Conservation (phyloP, 2,113 vertebrate genomes). For the Kobus ellipsiprymnus region DNA sequence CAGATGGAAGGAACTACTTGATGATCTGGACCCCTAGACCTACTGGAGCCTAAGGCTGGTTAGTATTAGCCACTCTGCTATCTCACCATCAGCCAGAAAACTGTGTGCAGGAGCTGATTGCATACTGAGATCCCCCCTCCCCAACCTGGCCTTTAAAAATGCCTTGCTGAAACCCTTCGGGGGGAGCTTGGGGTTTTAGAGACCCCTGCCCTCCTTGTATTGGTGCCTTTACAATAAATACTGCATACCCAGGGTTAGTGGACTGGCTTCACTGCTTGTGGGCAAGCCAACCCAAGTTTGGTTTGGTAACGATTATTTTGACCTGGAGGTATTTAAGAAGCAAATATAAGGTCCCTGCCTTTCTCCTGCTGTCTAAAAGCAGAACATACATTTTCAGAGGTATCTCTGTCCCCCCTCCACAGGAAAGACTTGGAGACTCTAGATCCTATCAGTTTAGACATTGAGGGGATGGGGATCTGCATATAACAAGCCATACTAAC, state of each 20-base stretch:
- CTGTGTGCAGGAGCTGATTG: fast-evolving
- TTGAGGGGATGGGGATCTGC: neutral
- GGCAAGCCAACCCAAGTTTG: neutral
- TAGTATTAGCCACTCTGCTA: neutral
- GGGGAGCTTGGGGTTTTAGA: neutral
- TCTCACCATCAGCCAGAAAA: neutral
- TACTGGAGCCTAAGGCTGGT: neutral
- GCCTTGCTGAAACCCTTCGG: neutral
- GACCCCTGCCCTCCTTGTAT: neutral
- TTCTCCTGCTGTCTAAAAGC: neutral
- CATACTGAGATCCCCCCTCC: fast-evolving
- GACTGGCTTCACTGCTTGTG: neutral
- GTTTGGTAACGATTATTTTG: neutral
- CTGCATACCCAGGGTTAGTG: neutral
- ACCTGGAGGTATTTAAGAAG: neutral
- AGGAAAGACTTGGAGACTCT: neutral
- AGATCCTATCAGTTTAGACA: neutral
- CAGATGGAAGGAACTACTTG: neutral
- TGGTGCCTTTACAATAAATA: neutral
- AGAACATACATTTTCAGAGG: neutral
- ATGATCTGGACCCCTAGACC: neutral
- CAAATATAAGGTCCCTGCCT: neutral
- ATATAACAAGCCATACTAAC: neutral
- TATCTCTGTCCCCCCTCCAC: neutral
- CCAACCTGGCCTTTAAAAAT: neutral